Evolutionary conservation across 2,888 invertebrate genomes (phyloP), one percentile per base, ranked within the genome.

Genomic region (Uloborus plumipes): DNA sequence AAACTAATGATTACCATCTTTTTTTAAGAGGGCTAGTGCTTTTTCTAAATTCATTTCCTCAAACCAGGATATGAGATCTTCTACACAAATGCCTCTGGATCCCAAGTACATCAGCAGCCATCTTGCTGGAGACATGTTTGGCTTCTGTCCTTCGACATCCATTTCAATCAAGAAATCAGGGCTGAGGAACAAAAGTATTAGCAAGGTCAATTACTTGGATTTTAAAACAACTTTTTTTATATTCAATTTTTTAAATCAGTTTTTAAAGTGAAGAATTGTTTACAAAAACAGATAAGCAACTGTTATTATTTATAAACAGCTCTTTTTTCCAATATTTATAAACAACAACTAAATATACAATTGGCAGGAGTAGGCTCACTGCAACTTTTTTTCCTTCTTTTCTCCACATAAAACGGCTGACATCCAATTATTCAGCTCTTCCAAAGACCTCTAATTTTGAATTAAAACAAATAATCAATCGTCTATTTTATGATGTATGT

Each of bases 41-140:
- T 61, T 73, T 67, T 73, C 53, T 47, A 73, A 31, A 16, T 61
- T 51, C 7, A 61, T 51, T n/a, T n/a, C n/a, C 53, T 79, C 61
- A 61, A 79, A 73, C 73, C 72, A 79, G 16, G 47, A 13, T 39
- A 73, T 61, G 0, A 79, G 49, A 53, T 73, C 58, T 53, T 51
- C 67, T 15, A 73, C 61, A 51, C 47, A 15, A 15, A 51, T 67
- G 13, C 61, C 62, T 55, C 39, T 62, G 22, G n/a, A 39, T 18
- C 72, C 79, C 13, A 79, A 73, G 26, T 72, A 20, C 26, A 15
- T 18, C 7, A 79, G 62, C 14, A 79, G 26, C 39, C 49, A 51
- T 61, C 53, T 67, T 2, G 59, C 79, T 26, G 72, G 65, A 26
- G 65, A 51, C 51, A 31, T 64, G 47, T 55, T 66, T 16, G 31